Base-by-base conservation (phyloP, 1,140 invertebrate species). In the Cotesia glomerata region DNA sequence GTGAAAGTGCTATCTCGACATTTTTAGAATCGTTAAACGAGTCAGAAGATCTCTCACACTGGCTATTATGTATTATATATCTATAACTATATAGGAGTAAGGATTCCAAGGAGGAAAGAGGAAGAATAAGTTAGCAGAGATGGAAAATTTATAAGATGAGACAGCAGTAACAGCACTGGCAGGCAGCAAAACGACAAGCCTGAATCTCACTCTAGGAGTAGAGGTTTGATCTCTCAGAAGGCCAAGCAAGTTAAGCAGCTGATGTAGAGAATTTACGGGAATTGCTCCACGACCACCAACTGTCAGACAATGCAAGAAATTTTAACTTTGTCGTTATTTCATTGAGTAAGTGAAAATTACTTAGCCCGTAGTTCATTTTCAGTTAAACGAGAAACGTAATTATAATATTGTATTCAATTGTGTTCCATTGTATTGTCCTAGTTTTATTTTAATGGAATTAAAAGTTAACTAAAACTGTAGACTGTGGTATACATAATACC, bases 21-120 rank as follows among this genome's bases (percentile, higher is more conserved):
- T 81, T 86, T 84, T 76, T 85, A 81, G 84, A 87, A 87, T 87
- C 85, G 83, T 83, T 80, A 81, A 80, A 80, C 82, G 78, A 63
- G 67, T 68, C 65, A 56, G 45, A 45, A 63, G 71, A 75, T 76
- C 52, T 78, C 73, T 69, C 73, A 11, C 26, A 11, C n/a, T n/a
- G 26, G 16, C 26, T 36, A 34, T 11, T 45, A 64, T n/a, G 13
- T 45, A 45, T 45, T 45, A 45, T 45, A 45, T 45, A 45, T 11
- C 39, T 8, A 45, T 45, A 45, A 45, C 11, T 45, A 45, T 45
- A 45, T 0, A 35, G 32, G 39, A 39, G n/a, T 26, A 34, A 39
- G n/a, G 35, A 35, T 35, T 35, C 13, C n/a, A 59, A 58, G 62
- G 34, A 56, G 54, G 64, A 52, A 26, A 18, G 39, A 63, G 62